Evolutionary conservation across 53 echinoderm and acorn worm species (phyloP).

Genomic region (Echinarachnius parma): DNA sequence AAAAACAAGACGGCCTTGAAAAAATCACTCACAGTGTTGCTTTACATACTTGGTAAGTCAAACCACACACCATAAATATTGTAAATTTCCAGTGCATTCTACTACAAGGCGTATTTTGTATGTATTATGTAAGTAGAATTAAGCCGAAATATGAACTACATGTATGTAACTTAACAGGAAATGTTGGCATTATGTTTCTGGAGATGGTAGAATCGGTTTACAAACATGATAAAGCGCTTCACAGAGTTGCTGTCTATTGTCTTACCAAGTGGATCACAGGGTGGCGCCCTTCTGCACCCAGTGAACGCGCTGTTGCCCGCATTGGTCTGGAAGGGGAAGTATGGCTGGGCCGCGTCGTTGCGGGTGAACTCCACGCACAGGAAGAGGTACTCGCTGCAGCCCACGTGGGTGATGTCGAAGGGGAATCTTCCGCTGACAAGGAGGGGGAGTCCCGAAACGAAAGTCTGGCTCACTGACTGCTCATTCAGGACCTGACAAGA

Average conservation of each 20-base stretch:
- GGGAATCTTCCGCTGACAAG: slow-evolving; percentile 24
- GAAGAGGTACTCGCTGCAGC: slow-evolving; percentile 22
- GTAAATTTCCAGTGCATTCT: too few relatives aligned
- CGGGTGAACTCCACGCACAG: slow-evolving; percentile 43
- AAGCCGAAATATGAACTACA: too few relatives aligned
- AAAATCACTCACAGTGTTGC: too few relatives aligned
- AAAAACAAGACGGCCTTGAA: too few relatives aligned
- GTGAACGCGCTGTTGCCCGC: slow-evolving; percentile 12
- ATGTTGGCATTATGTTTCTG: too few relatives aligned
- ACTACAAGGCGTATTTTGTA: too few relatives aligned
- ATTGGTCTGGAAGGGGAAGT: slow-evolving; percentile 40
- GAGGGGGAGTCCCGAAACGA: slow-evolving; percentile 25
- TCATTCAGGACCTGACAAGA: slow-evolving; percentile 14
- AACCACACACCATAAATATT: too few relatives aligned
- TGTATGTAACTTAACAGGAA: too few relatives aligned
- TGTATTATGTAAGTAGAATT: too few relatives aligned
- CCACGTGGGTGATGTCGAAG: slow-evolving; percentile 20
- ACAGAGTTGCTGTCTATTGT: neutral
- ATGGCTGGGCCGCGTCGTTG: slow-evolving; percentile 1
- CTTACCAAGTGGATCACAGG: slow-evolving; percentile 35
- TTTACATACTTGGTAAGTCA: too few relatives aligned
- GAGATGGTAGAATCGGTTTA: too few relatives aligned
- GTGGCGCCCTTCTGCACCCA: slow-evolving; percentile 20
- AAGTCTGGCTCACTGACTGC: neutral
- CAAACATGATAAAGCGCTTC: neutral